These are phyloP conservation scores for Schizopygopsis malacanthus DNA, from an alignment of 2,797 vertebrate genomes.

Conservation along the genomic window DNA sequence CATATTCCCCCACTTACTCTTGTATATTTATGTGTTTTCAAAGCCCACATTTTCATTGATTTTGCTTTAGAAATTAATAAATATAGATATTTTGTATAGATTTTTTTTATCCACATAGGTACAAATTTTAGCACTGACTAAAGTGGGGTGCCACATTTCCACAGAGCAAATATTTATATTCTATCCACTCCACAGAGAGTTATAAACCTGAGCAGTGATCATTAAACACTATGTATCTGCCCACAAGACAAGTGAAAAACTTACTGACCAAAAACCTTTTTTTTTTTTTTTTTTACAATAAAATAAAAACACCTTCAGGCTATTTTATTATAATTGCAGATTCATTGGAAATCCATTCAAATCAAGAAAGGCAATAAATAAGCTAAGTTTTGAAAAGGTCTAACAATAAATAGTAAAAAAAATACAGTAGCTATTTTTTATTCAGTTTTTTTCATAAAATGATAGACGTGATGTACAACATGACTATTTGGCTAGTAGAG, in stretches of 20 bases:
- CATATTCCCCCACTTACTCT: not conserved
- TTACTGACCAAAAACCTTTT: too few species aligned
- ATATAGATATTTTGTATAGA: slow-evolving; percentile 80
- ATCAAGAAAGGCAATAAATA: too few species aligned
- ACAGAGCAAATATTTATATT: slow-evolving; percentile 80
- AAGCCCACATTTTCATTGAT: not conserved
- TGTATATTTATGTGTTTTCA: slow-evolving; percentile 11
- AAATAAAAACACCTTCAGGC: slow-evolving; percentile 49
- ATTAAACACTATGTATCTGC: slow-evolving; percentile 75
- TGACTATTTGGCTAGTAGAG: not conserved
- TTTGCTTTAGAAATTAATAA: slow-evolving; percentile 72
- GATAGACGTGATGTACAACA: not conserved
- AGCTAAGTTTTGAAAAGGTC: too few species aligned
- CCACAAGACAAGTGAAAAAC: slow-evolving; percentile 58
- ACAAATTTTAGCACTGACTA: slow-evolving; percentile 75
- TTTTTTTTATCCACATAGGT: slow-evolving; percentile 80
- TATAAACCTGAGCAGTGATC: slow-evolving; percentile 75
- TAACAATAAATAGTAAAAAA: too few species aligned
- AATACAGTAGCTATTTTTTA: too few species aligned
- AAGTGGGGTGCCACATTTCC: slow-evolving; percentile 76
- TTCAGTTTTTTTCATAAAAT: too few species aligned
- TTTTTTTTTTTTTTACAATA: too few species aligned
- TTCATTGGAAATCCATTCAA: slow-evolving; percentile 47
- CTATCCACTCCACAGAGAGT: slow-evolving; percentile 72
- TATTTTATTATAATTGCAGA: slow-evolving; percentile 61